These are phyloP conservation scores for Argentina silus DNA, from an alignment of 2,797 vertebrate genomes.

Conservation along the genomic window DNA sequence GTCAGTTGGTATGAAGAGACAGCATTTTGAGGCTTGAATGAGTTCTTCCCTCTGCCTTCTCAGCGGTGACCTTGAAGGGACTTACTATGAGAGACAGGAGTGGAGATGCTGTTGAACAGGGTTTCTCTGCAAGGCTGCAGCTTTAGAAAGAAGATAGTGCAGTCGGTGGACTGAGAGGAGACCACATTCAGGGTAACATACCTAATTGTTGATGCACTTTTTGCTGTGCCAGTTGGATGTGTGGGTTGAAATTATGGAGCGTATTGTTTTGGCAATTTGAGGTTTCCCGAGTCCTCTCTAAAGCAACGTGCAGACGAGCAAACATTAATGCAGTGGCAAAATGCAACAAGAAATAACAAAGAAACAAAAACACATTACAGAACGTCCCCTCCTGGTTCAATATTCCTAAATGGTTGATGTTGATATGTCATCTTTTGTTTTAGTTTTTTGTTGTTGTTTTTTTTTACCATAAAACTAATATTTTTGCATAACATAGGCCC, in stretches of 20 bases:
- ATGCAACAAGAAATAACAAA: not conserved
- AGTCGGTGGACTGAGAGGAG: not conserved
- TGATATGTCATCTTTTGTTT: not conserved
- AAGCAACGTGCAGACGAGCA: not conserved
- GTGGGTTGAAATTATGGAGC: not conserved
- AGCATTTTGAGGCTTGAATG: slow-evolving; percentile 38
- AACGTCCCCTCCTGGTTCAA: not conserved
- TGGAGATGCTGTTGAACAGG: slow-evolving; percentile 38
- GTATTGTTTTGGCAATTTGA: not conserved
- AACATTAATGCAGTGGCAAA: not conserved
- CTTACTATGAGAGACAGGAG: slow-evolving; percentile 49
- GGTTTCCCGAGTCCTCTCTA: not conserved
- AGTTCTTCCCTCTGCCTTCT: slow-evolving; percentile 18
- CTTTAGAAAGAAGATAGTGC: not conserved
- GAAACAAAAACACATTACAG: not conserved
- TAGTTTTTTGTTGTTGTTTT: not conserved
- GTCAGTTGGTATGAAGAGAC: slow-evolving; percentile 49
- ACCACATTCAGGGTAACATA: slow-evolving; percentile 20
- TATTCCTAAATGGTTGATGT: too few relatives aligned
- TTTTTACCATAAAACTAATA: not conserved
- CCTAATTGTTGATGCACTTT: slow-evolving; percentile 15
- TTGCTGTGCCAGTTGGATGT: not conserved
- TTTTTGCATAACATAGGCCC: not conserved
- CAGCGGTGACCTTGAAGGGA: slow-evolving; percentile 58
- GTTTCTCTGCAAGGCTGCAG: not conserved